Base-by-base conservation (phyloP, 1,140 invertebrate species). In the Drosophila repletoides region DNA sequence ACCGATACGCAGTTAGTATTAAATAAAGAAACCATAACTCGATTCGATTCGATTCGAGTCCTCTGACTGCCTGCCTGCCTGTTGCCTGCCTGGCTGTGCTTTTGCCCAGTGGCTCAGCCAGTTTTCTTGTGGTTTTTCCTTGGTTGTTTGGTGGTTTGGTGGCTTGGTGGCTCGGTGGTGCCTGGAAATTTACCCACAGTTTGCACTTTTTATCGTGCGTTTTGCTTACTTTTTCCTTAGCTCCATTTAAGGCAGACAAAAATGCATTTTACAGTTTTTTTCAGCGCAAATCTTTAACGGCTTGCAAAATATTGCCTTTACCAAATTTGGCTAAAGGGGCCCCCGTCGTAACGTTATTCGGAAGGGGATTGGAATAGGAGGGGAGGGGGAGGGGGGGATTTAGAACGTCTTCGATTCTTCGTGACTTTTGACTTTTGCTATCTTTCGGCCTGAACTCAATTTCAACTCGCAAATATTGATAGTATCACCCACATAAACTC, bases 181-280 rank as follows among this genome's bases (percentile, higher is more conserved):
- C n/a, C n/a, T 65, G 26, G 61, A 41, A 46, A 56, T n/a, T n/a
- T n/a, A n/a, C n/a, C n/a, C 43, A 46, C 12, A 40, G 41, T 65
- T 45, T 60, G 45, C 45, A 49, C 55, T 43, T 66, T 66, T 71
- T 80, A 80, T 81, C 76, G 76, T 81, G 72, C 76, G 72, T 81
- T 72, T 59, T 72, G 76, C 53, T 64, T 60, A 56, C 76, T 64
- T 81, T 81, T 84, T 75, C 71, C 61, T 66, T 65, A 3, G 68
- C 52, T 61, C 80, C 80, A 80, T 86, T 86, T 86, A 86, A 69
- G 80, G 80, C 52, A 61, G 26, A 43, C 55, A 64, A 77, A 76
- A 84, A 80, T 75, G 80, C 80, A 86, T 80, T 84, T 83, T 84
- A 86, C 80, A 67, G 79, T 79, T 86, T 67, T 59, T 60, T 41